Evolutionary conservation across 2,888 invertebrate genomes (phyloP).

Genomic region (Epistrophella euchroma): DNA sequence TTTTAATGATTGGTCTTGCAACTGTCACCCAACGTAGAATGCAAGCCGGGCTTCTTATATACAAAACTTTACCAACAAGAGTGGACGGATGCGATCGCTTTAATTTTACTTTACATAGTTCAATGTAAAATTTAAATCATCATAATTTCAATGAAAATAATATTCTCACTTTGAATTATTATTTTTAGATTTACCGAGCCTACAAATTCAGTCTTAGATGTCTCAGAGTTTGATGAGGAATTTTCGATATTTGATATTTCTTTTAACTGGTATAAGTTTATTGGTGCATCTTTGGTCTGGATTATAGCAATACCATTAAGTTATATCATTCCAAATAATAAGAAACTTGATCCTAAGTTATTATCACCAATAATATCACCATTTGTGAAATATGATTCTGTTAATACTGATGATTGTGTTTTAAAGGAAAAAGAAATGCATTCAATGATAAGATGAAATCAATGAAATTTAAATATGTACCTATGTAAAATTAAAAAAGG

Average conservation of each 20-base stretch:
- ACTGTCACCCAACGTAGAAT: slow-evolving; percentile 76
- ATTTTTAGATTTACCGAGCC: slow-evolving; percentile 9
- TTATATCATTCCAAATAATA: slow-evolving; percentile 69
- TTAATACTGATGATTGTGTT: background rate
- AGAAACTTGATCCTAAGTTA: slow-evolving; percentile 71
- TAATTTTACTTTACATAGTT: slow-evolving; percentile 22
- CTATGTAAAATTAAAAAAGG: no score
- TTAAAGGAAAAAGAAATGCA: background rate
- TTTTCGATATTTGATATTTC: slow-evolving; percentile 84
- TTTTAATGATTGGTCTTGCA: slow-evolving; percentile 48
- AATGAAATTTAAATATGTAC: no score
- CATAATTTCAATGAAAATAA: background rate
- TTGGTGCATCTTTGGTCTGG: slow-evolving; percentile 84
- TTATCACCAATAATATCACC: slow-evolving; percentile 54
- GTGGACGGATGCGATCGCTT: slow-evolving; percentile 42
- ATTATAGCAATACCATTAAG: slow-evolving; percentile 84
- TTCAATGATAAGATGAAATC: background rate
- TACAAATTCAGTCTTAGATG: background rate
- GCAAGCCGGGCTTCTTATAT: slow-evolving; percentile 52
- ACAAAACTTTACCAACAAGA: slow-evolving; percentile 47
- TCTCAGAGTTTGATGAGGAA: slow-evolving; percentile 4
- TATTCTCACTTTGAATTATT: background rate
- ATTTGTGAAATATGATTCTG: slow-evolving; percentile 12
- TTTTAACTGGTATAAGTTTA: slow-evolving; percentile 85
- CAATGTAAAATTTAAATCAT: slow-evolving; percentile 13